phyloP scores from a whole-genome alignment of 2,888 invertebrate species.

The Macropis europaea region DNA sequence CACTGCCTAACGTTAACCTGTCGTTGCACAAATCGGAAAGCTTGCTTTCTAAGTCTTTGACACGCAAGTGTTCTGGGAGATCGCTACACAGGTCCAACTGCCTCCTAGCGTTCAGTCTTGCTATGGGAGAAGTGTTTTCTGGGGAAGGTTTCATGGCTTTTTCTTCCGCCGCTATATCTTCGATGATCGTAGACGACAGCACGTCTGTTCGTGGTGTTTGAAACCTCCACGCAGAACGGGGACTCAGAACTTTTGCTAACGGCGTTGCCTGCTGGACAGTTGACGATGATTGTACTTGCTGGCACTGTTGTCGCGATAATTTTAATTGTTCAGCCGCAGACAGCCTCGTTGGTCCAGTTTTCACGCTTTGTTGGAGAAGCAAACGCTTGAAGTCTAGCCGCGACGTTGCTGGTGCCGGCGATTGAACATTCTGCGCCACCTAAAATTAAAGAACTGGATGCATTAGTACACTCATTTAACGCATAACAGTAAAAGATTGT shows the following conservation, averaged over 20 bases:
- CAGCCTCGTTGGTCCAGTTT: slow-evolving; percentile 83
- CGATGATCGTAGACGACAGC: slow-evolving; percentile 91
- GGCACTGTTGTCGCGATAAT: slow-evolving; percentile 82
- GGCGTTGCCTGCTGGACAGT: slow-evolving; percentile 64
- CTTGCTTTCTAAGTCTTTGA: neutral
- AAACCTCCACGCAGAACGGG: slow-evolving; percentile 87
- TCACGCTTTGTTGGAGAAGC: slow-evolving; percentile 88
- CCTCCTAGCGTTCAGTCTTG: slow-evolving; percentile 60
- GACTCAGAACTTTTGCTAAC: slow-evolving; percentile 84
- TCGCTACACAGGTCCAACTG: slow-evolving; percentile 66
- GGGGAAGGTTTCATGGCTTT: slow-evolving; percentile 79
- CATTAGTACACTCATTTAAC: no score
- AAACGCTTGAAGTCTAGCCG: slow-evolving; percentile 92
- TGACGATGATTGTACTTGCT: slow-evolving; percentile 77
- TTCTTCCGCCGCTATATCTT: slow-evolving; percentile 91
- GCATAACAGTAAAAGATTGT: no score
- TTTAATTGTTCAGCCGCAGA: slow-evolving; percentile 91
- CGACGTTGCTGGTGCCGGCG: slow-evolving; percentile 85
- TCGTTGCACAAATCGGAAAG: neutral
- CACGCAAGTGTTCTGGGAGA: slow-evolving; percentile 1
- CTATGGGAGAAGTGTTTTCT: slow-evolving; percentile 65
- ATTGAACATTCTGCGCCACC: slow-evolving; percentile 56
- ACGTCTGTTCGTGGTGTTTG: slow-evolving; percentile 90
- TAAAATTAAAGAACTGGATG: slow-evolving; percentile 38
- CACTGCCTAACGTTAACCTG: neutral